phyloP scores from a whole-genome alignment of 1,140 invertebrate genomes.

The Proctacanthus coquilletti region DNA sequence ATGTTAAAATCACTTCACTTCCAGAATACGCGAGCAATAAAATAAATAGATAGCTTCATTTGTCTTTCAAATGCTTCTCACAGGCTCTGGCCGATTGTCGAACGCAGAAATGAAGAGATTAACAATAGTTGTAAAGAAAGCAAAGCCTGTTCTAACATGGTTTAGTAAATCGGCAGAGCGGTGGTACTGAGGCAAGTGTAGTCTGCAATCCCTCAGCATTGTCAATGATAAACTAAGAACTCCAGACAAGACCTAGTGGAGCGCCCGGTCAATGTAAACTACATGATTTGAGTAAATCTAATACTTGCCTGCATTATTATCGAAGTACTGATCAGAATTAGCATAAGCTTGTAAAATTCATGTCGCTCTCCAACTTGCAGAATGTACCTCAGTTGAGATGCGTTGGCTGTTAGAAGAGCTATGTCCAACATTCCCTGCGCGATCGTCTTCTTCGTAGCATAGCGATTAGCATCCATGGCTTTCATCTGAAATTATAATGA shows the following conservation, averaged over 20 bases:
- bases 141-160: conserved; percentile 48
- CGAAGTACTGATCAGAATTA: conserved; percentile 64
- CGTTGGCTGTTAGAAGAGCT: conserved; percentile 63
- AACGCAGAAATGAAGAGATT: conserved; percentile 69
- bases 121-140: conserved; percentile 56
- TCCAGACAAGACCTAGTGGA: conserved; percentile 41
- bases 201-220: conserved; percentile 54
- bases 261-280: too few species aligned
- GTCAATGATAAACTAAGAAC: conserved; percentile 54
- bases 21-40: too few species aligned
- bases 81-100: conserved; percentile 32
- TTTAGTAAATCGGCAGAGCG: conserved; percentile 51
- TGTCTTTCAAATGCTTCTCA: too few species aligned
- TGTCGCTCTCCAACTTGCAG: conserved; percentile 66
- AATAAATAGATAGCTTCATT: not conserved
- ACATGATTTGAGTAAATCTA: too few species aligned
- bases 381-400: conserved; percentile 78
- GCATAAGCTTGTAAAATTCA: conserved; percentile 67
- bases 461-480: conserved; percentile 59
- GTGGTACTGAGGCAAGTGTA: conserved; percentile 50
- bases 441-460: conserved; percentile 78
- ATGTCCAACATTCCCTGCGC: conserved; percentile 71
- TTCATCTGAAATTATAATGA: conserved; percentile 36
- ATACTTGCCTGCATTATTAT: conserved; percentile 72
- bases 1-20: too few species aligned